A percentile compares a stretch with the other conserved stretches of the same genome.
phyloP scores from a whole-genome alignment of 2,797 vertebrate genomes.

The Rhinella marina region DNA sequence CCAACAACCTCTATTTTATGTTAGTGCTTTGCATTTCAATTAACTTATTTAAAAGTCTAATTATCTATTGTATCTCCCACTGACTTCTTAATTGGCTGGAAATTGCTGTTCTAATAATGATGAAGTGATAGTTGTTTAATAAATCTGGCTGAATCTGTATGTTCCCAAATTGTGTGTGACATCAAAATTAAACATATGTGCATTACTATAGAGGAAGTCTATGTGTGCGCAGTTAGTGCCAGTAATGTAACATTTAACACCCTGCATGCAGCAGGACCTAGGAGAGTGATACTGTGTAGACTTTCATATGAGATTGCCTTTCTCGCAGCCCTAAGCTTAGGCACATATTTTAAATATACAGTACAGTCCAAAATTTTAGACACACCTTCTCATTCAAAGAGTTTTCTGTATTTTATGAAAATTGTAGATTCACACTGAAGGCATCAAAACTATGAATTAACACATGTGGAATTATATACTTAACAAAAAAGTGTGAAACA shows the following conservation, averaged over 20 bases:
- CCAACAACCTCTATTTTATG: slow-evolving; percentile 60
- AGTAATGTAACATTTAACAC: background rate
- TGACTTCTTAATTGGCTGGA: slow-evolving; percentile 59
- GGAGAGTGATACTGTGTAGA: background rate
- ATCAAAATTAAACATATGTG: slow-evolving; percentile 25
- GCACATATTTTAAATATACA: background rate
- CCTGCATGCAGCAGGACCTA: background rate
- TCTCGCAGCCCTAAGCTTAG: background rate
- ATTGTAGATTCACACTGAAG: too few relatives aligned
- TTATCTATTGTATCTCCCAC: slow-evolving; percentile 62
- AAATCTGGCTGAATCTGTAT: slow-evolving; percentile 43
- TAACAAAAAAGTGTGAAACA: too few relatives aligned
- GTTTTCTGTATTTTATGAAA: too few relatives aligned
- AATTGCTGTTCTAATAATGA: slow-evolving; percentile 57
- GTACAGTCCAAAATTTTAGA: too few relatives aligned
- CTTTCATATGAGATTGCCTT: background rate
- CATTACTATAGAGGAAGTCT: background rate
- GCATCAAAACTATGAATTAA: too few relatives aligned
- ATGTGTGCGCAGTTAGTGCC: background rate
- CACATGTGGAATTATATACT: too few relatives aligned
- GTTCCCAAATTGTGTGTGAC: slow-evolving; percentile 3
- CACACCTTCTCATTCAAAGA: too few relatives aligned
- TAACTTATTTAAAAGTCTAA: slow-evolving; percentile 61
- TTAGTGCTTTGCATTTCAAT: slow-evolving; percentile 61
- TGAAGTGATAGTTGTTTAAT: slow-evolving; percentile 52